Conservation (phyloP, 2,888 invertebrate species). For the Plusia festucae region DNA sequence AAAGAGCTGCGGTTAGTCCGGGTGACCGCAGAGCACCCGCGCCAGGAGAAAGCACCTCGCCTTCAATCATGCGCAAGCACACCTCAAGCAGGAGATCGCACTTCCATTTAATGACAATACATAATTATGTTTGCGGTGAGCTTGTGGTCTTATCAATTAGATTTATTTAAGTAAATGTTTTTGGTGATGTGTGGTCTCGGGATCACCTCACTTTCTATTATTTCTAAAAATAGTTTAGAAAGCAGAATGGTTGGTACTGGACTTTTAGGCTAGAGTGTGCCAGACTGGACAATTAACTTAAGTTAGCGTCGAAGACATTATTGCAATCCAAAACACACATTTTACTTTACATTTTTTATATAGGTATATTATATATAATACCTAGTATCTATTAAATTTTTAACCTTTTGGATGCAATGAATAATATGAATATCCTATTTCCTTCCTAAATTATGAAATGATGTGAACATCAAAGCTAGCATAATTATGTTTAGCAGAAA, state of each 20-base stretch:
- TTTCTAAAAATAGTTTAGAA: neutral
- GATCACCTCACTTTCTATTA: neutral
- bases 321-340: no score
- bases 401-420: no score
- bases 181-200: neutral
- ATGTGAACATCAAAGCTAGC: no score
- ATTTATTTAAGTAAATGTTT: neutral
- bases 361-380: no score
- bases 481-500: no score
- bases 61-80: neutral
- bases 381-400: no score
- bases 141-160: slow-evolving; percentile 2
- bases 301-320: no score
- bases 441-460: no score
- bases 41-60: neutral
- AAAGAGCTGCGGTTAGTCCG: neutral
- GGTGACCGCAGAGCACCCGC: neutral
- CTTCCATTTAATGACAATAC: neutral
- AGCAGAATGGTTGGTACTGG: neutral
- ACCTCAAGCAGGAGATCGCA: no score
- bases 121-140: slow-evolving; percentile 3
- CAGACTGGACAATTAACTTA: no score
- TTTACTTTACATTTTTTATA: no score
- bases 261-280: neutral
- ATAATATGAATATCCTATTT: no score